phyloP scores from a whole-genome alignment of 2,113 vertebrate species.

The Aegotheles bennettii region DNA sequence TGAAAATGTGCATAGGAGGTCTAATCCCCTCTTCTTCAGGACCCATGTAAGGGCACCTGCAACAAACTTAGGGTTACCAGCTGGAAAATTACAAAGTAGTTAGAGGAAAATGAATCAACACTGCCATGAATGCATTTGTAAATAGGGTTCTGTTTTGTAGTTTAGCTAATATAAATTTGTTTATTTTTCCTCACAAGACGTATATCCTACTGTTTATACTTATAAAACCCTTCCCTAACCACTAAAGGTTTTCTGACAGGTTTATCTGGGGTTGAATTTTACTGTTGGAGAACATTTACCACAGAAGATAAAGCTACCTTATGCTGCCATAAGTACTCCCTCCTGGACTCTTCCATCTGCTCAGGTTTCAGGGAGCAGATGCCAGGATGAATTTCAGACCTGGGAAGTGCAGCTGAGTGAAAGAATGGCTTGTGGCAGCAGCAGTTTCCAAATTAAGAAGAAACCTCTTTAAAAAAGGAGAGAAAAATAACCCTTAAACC shows the following conservation, averaged over 20 bases:
- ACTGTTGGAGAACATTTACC: not conserved
- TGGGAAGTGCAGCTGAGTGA: not conserved
- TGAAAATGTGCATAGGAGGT: not conserved
- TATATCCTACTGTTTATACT: too few species aligned
- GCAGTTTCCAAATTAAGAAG: not conserved
- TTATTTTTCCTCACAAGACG: not conserved
- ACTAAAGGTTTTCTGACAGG: not conserved
- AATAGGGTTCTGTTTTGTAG: not conserved
- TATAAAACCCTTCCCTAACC: not conserved
- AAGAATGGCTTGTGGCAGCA: not conserved
- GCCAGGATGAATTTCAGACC: constrained; percentile 10
- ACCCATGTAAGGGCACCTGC: not conserved
- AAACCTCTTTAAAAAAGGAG: not conserved
- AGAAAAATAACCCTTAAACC: not conserved
- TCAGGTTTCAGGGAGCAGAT: constrained; percentile 27
- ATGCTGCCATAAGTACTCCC: not conserved
- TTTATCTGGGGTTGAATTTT: not conserved
- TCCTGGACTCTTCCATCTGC: constrained; percentile 36
- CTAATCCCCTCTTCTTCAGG: not conserved
- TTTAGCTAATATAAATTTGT: not conserved
- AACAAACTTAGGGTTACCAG: not conserved
- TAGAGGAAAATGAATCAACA: not conserved
- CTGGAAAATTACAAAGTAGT: not conserved
- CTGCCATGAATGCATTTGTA: not conserved
- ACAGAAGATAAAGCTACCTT: not conserved